These are phyloP conservation scores for Octodon degus DNA, from an alignment of 2,113 vertebrate species.

Conservation along the genomic window DNA sequence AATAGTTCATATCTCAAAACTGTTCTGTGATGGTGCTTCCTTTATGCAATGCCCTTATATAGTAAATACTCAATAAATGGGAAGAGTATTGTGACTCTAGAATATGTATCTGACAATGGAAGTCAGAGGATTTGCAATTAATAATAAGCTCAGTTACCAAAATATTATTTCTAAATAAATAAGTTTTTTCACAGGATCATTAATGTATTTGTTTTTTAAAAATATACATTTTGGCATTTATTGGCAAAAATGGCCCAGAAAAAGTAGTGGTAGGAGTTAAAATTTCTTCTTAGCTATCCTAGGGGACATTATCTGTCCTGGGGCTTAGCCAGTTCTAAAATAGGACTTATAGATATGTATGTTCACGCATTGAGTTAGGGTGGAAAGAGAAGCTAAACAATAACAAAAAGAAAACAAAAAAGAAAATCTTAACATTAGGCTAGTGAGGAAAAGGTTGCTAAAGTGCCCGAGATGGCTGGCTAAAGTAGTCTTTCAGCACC, in stretches of 20 bases:
- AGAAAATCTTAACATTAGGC: neutral
- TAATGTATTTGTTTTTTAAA: neutral
- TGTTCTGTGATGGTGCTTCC: neutral
- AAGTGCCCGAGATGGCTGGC: constrained; percentile 72
- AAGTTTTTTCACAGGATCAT: neutral
- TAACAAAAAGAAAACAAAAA: constrained; percentile 26
- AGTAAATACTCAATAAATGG: constrained; percentile 12
- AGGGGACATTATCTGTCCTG: neutral
- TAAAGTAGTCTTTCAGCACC: constrained; percentile 90
- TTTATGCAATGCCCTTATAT: neutral
- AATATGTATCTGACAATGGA: neutral
- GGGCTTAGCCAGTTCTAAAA: neutral
- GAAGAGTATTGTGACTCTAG: neutral
- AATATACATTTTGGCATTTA: constrained; percentile 76
- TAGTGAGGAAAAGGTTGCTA: neutral
- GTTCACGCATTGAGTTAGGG: neutral
- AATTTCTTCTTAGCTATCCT: neutral
- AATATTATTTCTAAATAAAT: neutral
- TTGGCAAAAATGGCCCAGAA: constrained; percentile 65
- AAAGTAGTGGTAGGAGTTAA: neutral
- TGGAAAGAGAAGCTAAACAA: neutral
- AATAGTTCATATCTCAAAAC: neutral
- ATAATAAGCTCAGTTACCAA: neutral
- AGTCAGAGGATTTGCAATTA: neutral
- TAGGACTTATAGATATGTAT: neutral